These are phyloP conservation scores for Furcifer pardalis DNA, from an alignment of 2,797 vertebrate genomes.

Conservation along the genomic window DNA sequence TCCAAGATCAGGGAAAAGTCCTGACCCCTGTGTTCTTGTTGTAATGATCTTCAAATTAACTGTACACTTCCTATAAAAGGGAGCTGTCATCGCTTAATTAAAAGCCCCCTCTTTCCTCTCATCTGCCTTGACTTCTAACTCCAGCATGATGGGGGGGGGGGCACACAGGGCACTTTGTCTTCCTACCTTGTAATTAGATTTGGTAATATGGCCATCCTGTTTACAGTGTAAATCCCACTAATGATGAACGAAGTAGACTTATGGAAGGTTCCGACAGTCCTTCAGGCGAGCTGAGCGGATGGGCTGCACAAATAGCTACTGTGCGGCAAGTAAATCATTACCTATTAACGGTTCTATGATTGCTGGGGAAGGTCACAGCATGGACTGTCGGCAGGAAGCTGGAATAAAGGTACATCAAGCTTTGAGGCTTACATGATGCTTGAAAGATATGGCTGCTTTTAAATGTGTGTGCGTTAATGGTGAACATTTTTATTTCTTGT, in stretches of 20 bases:
- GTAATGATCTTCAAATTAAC: slow-evolving; percentile 64
- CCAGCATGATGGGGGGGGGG: slow-evolving; percentile 41
- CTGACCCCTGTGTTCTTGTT: slow-evolving; percentile 59
- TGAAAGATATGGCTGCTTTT: background rate
- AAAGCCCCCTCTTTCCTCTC: slow-evolving; percentile 55
- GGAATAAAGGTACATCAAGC: background rate
- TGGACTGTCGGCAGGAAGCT: slow-evolving; percentile 36
- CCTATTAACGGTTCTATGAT: slow-evolving; percentile 57
- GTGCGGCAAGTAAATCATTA: slow-evolving; percentile 65
- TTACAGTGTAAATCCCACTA: slow-evolving; percentile 80
- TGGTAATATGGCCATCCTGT: slow-evolving; percentile 80
- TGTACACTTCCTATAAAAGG: slow-evolving; percentile 60
- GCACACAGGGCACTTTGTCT: slow-evolving; percentile 70
- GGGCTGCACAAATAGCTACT: slow-evolving; percentile 71
- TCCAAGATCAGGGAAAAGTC: slow-evolving; percentile 44
- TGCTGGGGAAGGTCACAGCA: slow-evolving; percentile 40
- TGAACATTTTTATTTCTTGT: background rate
- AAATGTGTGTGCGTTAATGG: background rate
- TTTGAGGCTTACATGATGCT: background rate
- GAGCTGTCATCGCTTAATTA: slow-evolving; percentile 75
- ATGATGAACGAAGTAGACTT: slow-evolving; percentile 80
- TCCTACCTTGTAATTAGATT: slow-evolving; percentile 82
- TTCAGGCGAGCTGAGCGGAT: slow-evolving; percentile 68
- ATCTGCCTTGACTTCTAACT: slow-evolving; percentile 69
- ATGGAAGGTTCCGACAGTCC: slow-evolving; percentile 70